A percentile compares a stretch with the other conserved stretches of the same genome.
Evolutionary conservation across 2,888 invertebrate genomes (phyloP).

Genomic region (Uropetala carovei): DNA sequence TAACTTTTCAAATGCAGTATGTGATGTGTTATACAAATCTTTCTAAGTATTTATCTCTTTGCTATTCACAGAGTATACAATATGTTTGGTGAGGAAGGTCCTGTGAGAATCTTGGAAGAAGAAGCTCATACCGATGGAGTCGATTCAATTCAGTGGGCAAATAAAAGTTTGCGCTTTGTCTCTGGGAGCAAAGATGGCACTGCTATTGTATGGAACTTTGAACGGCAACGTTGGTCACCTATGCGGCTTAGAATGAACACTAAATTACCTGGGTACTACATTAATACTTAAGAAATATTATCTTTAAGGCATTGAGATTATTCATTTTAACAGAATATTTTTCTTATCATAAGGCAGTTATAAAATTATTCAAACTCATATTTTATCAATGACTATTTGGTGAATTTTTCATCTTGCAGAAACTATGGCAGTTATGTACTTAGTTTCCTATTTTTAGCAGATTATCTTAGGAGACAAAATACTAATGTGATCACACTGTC

Average conservation of each 20-base stretch:
- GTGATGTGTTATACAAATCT: not conserved
- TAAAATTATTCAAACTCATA: constrained; percentile 63
- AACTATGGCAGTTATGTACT: no score
- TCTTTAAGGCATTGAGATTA: not conserved
- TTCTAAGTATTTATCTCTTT: not conserved
- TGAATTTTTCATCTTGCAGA: no score
- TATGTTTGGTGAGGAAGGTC: constrained; percentile 75
- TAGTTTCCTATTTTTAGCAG: no score
- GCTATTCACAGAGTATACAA: constrained; percentile 76
- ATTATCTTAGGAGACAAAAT: no score
- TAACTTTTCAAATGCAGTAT: not conserved
- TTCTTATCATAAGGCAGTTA: constrained; percentile 68
- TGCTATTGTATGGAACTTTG: constrained; percentile 94
- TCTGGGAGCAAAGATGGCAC: constrained; percentile 97
- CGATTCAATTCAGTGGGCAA: constrained; percentile 97
- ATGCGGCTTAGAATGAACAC: constrained; percentile 84
- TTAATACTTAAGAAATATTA: not conserved
- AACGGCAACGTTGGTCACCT: constrained; percentile 93
- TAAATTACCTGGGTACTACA: constrained; percentile 77
- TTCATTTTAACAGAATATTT: not conserved
- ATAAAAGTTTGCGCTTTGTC: constrained; percentile 90
- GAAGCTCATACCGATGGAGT: constrained; percentile 94
- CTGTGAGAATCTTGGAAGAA: constrained; percentile 82
- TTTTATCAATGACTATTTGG: constrained; percentile 37
- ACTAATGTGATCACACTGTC: no score